phyloP scores from a whole-genome alignment of 1,140 invertebrate genomes.

The Akabosia matsudoensis region DNA sequence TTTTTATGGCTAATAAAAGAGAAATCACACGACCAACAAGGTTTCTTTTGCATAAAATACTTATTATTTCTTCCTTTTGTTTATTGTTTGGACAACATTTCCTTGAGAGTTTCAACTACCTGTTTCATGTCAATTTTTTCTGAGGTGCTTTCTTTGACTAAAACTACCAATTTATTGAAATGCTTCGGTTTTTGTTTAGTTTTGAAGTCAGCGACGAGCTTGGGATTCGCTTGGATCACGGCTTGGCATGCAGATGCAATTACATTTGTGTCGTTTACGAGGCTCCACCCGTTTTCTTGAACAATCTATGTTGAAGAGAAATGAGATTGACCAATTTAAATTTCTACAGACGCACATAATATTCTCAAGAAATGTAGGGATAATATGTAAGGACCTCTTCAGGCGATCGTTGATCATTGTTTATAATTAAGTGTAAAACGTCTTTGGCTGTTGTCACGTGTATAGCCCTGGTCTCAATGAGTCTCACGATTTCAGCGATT shows the following conservation, averaged over 20 bases:
- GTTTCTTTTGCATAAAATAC: too few relatives aligned
- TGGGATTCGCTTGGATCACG: slow-evolving; percentile 64
- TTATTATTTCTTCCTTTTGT: neutral
- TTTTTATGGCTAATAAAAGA: too few relatives aligned
- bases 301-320: slow-evolving; percentile 63
- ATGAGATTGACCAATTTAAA: too few relatives aligned
- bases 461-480: too few relatives aligned
- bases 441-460: too few relatives aligned
- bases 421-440: too few relatives aligned
- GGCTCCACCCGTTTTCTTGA: slow-evolving; percentile 60
- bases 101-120: neutral
- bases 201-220: slow-evolving; percentile 55
- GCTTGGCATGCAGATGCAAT: slow-evolving; percentile 62
- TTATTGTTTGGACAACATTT: neutral
- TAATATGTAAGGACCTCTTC: too few relatives aligned
- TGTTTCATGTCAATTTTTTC: slow-evolving; percentile 38
- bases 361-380: too few relatives aligned
- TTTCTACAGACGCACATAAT: too few relatives aligned
- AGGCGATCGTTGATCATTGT: too few relatives aligned
- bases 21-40: too few relatives aligned
- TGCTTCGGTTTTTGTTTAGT: slow-evolving; percentile 4
- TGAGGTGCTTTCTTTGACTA: neutral
- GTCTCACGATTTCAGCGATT: too few relatives aligned
- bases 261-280: slow-evolving; percentile 61
- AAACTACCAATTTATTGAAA: slow-evolving; percentile 35